Evolutionary conservation across 2,888 invertebrate species (phyloP).

Genomic region (Thereva unica): DNA sequence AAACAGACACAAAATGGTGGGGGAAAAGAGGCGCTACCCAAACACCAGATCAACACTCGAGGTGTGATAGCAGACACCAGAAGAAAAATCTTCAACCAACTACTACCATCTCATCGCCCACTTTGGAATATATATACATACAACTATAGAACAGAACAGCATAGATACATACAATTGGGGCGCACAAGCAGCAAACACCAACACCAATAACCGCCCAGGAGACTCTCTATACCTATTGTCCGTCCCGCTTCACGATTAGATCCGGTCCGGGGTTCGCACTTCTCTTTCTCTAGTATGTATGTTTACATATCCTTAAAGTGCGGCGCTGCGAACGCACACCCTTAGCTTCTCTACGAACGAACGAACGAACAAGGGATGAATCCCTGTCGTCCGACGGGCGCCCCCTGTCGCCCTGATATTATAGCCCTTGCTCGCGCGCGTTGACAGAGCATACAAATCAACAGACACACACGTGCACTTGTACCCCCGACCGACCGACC

Average conservation of each 20-base stretch:
- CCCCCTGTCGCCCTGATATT: not conserved
- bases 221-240: not conserved
- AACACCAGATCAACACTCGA: constrained; percentile 56
- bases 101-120: constrained; percentile 9
- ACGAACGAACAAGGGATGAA: constrained; percentile 14
- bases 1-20: constrained; percentile 16
- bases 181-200: too few relatives aligned
- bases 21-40: constrained; percentile 35
- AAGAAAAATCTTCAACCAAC: constrained; percentile 28
- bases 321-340: constrained; percentile 32
- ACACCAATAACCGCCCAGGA: too few relatives aligned
- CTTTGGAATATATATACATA: too few relatives aligned
- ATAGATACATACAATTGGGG: too few relatives aligned
- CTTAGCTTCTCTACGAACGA: constrained; percentile 1
- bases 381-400: not conserved
- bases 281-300: not conserved
- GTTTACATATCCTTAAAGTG: constrained; percentile 20
- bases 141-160: too few relatives aligned
- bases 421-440: not conserved
- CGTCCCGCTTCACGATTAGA: not conserved
- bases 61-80: constrained; percentile 52
- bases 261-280: not conserved
- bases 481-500: constrained; percentile 5
- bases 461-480: constrained; percentile 3
- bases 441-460: constrained; percentile 7